A percentile compares a stretch with the other conserved stretches of the same genome.
These are phyloP conservation scores for Rhinolophus sinicus DNA, from an alignment of 2,113 vertebrate species.

Conservation along the genomic window DNA sequence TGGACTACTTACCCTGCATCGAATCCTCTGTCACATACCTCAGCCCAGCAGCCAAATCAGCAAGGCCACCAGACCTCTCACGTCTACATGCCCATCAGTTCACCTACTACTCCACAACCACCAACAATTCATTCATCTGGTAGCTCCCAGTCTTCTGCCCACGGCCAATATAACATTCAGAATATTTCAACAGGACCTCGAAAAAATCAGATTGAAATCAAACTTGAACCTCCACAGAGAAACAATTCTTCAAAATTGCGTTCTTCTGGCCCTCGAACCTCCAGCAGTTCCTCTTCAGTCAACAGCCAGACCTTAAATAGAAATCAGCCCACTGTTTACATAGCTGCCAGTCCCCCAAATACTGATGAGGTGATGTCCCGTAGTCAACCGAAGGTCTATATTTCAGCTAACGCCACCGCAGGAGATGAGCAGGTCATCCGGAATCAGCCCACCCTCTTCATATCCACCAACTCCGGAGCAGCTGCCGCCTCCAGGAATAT, in stretches of 20 bases:
- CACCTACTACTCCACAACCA: conserved; percentile 96
- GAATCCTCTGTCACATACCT: conserved; percentile 93
- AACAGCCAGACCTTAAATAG: conserved; percentile 93
- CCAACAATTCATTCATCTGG: conserved; percentile 91
- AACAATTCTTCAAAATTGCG: conserved; percentile 94
- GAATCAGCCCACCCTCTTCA: conserved; percentile 97
- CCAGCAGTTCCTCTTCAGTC: conserved; percentile 91
- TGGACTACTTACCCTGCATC: conserved; percentile 91
- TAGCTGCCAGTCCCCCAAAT: conserved; percentile 95
- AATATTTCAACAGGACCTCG: conserved; percentile 99
- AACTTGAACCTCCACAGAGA: conserved; percentile 98
- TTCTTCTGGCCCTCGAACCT: conserved; percentile 88
- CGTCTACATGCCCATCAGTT: conserved; percentile 99
- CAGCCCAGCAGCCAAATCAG: conserved; percentile 91
- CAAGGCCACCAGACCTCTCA: conserved; percentile 99
- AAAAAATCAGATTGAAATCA: conserved; percentile 99
- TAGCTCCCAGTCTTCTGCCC: conserved; percentile 87
- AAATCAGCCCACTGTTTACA: conserved; percentile 98
- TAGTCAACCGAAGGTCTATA: conserved; percentile 96
- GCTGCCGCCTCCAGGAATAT: conserved; percentile 91
- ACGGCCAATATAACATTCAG: conserved; percentile 99
- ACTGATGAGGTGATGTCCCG: conserved; percentile 89
- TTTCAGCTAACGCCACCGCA: conserved; percentile 93
- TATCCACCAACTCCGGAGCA: conserved; percentile 95
- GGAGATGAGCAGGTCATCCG: conserved; percentile 92